A percentile compares a stretch with the other conserved stretches of the same genome.
phyloP scores from a whole-genome alignment of 2,888 invertebrate genomes.

The Dioctria rufipes region DNA sequence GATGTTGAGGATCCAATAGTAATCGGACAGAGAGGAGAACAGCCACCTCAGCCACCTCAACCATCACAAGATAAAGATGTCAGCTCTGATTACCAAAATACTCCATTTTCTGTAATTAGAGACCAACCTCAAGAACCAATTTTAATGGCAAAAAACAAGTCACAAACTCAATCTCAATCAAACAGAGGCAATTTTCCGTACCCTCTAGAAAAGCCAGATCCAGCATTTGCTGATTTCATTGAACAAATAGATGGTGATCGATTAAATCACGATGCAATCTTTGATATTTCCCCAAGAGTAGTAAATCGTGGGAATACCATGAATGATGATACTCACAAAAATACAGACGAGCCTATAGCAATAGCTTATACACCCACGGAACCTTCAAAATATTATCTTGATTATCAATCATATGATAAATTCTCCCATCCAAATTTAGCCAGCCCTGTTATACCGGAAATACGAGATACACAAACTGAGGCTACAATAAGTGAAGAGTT shows the following conservation, averaged over 20 bases:
- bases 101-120: conserved; percentile 70
- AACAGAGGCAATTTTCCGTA: conserved; percentile 77
- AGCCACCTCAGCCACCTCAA: conserved; percentile 71
- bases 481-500: conserved; percentile 66
- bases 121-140: conserved; percentile 72
- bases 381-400: conserved; percentile 64
- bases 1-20: conserved; percentile 72
- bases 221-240: conserved; percentile 67
- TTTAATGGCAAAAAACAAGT: conserved; percentile 69
- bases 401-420: conserved; percentile 59
- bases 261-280: conserved; percentile 67
- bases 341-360: conserved; percentile 76
- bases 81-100: conserved; percentile 69
- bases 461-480: conserved; percentile 69
- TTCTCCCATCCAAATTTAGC: conserved; percentile 72
- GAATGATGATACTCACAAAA: conserved; percentile 60
- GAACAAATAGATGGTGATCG: conserved; percentile 67
- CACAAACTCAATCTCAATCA: conserved; percentile 60
- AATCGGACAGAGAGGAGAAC: conserved; percentile 74
- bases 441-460: conserved; percentile 72
- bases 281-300: conserved; percentile 71
- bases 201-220: conserved; percentile 76
- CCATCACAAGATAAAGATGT: conserved; percentile 63
- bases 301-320: conserved; percentile 66
- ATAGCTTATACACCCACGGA: conserved; percentile 78